Evolutionary conservation across 64 coral and sea anemone genomes (phyloP), one percentile per base, ranked within the genome.

Genomic region (Actinia tenebrosa): DNA sequence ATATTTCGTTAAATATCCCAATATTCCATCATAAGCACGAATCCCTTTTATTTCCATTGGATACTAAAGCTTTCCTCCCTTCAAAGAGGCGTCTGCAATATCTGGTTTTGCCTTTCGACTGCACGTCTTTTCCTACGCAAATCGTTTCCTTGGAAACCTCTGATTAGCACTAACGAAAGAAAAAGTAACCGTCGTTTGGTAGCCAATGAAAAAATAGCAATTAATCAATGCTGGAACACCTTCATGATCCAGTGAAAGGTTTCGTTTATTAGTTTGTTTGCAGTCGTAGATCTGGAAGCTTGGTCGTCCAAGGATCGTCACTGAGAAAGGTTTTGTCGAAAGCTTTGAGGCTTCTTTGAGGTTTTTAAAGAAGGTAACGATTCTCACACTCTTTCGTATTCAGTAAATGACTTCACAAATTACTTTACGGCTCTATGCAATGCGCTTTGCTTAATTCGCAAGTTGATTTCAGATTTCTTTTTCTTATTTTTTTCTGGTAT

Each of bases 81-180:
- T 66, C 2, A 30, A 25, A 75, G 69, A 75, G 26, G 23, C 69
- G 69, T 75, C 69, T 75, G 9, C 26, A 75, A 75, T 75, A 75
- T 75, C 25, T 14, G 27, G 11, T 30, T 75, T 14, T 9, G 23
- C 13, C 5, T 75, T 30, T 75, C 9, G 15, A 58, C 56, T 58
- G 15, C n/a, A 42, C 69, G 9, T 75, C 69, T 10, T 75, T 75
- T 75, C 69, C 69, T 30, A 75, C 26, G 69, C 27, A 75, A 42
- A 26, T 5, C 25, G 69, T 75, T 75, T 75, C 69, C 69, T 75
- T 75, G 69, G 69, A 75, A 75, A 75, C 69, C 69, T 26, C 69
- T 75, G 69, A 75, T 75, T 75, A 75, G 69, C 26, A 75, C 69
- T 75, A 75, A 75, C 26, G 69, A 75, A 75, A 75, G 69, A 42